Evolutionary conservation across 2,888 invertebrate species (phyloP).

Genomic region (Gnatocerus cornutus): DNA sequence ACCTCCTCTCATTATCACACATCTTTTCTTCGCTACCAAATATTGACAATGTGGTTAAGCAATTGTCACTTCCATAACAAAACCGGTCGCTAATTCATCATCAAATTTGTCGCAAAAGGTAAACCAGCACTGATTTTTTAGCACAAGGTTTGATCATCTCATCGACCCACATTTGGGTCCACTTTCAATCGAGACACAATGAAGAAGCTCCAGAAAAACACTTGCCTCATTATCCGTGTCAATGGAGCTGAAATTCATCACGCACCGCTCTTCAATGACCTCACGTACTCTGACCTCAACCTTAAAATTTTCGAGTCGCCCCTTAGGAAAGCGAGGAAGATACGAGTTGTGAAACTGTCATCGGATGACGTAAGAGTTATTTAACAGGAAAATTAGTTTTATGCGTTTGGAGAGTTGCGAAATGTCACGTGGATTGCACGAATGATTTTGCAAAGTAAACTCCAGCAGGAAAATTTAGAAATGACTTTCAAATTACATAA

Average conservation of each 20-base stretch:
- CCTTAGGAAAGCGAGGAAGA: not conserved
- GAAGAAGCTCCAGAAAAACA: constrained; percentile 28
- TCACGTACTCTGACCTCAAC: constrained; percentile 14
- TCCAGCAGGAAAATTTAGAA: too few species aligned
- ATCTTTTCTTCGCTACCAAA: too few species aligned
- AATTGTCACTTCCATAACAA: not conserved
- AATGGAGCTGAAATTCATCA: constrained; percentile 23
- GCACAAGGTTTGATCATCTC: constrained; percentile 8
- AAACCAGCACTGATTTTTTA: constrained; percentile 10
- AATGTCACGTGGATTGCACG: too few species aligned
- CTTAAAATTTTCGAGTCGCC: constrained; percentile 8
- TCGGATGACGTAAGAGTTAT: too few species aligned
- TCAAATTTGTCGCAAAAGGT: constrained; percentile 5
- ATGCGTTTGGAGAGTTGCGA: too few species aligned
- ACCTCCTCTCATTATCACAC: too few species aligned
- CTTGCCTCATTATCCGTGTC: constrained; percentile 17
- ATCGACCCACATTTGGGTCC: constrained; percentile 9
- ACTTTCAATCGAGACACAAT: constrained; percentile 19
- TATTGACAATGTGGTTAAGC: not conserved
- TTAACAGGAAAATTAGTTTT: too few species aligned
- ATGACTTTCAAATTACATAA: too few species aligned
- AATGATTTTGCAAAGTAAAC: too few species aligned
- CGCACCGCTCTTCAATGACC: constrained; percentile 10
- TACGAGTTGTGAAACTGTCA: too few species aligned
- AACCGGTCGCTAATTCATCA: constrained; percentile 6